Evolutionary conservation across 1,140 invertebrate species (phyloP).

Genomic region (Calosoma granatense): DNA sequence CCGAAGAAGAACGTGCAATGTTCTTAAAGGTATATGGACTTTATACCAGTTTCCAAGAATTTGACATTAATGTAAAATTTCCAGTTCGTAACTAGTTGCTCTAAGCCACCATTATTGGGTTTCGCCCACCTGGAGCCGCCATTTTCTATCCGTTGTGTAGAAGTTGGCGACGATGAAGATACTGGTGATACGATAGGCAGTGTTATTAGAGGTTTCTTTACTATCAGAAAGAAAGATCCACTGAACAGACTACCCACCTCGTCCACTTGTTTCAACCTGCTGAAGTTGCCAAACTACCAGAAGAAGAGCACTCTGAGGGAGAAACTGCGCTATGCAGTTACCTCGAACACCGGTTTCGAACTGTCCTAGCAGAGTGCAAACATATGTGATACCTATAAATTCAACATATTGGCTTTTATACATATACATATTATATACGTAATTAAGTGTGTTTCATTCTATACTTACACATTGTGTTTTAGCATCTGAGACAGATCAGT

Average conservation of each 20-base stretch:
- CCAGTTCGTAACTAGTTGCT: conserved; percentile 98
- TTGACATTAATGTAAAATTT: conserved; percentile 22
- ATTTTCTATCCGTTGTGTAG: conserved; percentile 98
- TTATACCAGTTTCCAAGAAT: conserved; percentile 1
- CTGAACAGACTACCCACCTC: conserved; percentile 93
- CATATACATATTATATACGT: too few relatives aligned
- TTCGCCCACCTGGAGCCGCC: conserved; percentile 96
- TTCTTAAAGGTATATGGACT: conserved; percentile 86
- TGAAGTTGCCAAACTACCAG: conserved; percentile 98
- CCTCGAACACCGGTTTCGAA: conserved; percentile 97
- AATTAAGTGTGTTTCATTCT: too few relatives aligned
- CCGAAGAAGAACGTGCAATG: conserved; percentile 77
- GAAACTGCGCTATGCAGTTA: conserved; percentile 94
- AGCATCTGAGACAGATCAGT: too few relatives aligned
- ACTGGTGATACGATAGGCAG: conserved; percentile 92
- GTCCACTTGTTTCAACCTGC: conserved; percentile 97
- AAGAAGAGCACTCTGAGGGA: conserved; percentile 90
- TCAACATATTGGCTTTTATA: too few relatives aligned
- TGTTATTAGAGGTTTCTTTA: conserved; percentile 96
- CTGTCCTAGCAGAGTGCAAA: conserved; percentile 80
- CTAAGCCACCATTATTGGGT: conserved; percentile 92
- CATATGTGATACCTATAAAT: background rate
- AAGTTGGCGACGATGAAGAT: conserved; percentile 97
- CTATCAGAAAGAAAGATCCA: conserved; percentile 91
- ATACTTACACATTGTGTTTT: too few relatives aligned